Evolutionary conservation across 2,113 vertebrate species (phyloP).

Genomic region (Amia ocellicauda): DNA sequence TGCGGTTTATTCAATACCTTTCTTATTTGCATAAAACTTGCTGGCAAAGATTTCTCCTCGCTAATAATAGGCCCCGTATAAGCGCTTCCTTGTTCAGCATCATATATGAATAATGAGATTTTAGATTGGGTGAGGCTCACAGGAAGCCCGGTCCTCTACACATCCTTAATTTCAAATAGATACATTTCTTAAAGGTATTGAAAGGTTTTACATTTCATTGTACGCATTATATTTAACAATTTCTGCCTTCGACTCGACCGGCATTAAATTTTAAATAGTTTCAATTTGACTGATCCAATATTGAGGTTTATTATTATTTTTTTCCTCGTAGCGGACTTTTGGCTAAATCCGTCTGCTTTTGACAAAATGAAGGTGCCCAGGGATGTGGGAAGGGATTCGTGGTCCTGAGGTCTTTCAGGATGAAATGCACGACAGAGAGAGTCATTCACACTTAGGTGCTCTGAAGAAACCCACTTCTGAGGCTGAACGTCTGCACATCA

Average conservation of each 20-base stretch:
- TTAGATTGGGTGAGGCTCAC: conserved; percentile 80
- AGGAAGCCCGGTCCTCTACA: conserved; percentile 77
- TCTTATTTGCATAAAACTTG: conserved; percentile 76
- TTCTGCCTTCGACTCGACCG: conserved; percentile 62
- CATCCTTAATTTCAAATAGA: conserved; percentile 78
- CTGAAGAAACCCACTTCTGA: no score
- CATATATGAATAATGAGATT: conserved; percentile 81
- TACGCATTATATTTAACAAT: conserved; percentile 74
- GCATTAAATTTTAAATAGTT: conserved; percentile 76
- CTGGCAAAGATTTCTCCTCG: conserved; percentile 75
- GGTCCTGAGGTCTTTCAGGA: conserved; percentile 29
- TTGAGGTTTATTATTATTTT: conserved; percentile 67
- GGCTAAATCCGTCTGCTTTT: conserved; percentile 55
- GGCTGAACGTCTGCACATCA: no score
- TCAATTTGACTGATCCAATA: conserved; percentile 72
- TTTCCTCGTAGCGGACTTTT: conserved; percentile 66
- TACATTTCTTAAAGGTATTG: conserved; percentile 80
- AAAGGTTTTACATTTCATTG: conserved; percentile 77
- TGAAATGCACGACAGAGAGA: no score
- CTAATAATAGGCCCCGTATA: conserved; percentile 72
- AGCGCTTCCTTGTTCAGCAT: conserved; percentile 77
- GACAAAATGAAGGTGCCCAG: conserved; percentile 43
- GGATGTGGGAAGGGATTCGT: conserved; percentile 31
- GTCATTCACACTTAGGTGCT: no score
- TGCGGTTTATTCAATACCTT: conserved; percentile 78